A percentile compares a stretch with the other conserved stretches of the same genome.
Conservation (phyloP, 2,888 invertebrate species). For the Rambutsinella grinnellia region DNA sequence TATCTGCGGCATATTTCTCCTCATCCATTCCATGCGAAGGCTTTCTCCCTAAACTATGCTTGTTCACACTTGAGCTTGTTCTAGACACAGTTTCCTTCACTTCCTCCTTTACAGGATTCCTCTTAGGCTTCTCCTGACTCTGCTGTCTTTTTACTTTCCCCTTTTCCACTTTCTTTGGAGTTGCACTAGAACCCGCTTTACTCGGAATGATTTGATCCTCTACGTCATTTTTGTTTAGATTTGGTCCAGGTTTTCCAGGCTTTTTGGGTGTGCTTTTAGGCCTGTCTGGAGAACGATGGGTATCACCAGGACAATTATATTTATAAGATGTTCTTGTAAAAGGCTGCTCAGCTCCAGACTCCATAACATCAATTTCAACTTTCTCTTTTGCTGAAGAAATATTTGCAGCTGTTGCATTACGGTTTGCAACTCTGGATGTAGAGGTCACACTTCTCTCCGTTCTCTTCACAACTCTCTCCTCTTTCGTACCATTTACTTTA, state of each 20-base stretch:
- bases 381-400: background rate
- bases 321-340: conserved; percentile 59
- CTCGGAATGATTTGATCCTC: conserved; percentile 53
- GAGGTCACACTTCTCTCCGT: conserved; percentile 29
- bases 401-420: background rate
- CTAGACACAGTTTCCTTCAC: conserved; percentile 19
- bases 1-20: conserved; percentile 64
- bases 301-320: conserved; percentile 59
- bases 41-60: background rate
- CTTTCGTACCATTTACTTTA: conserved; percentile 40
- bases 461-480: conserved; percentile 22
- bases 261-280: conserved; percentile 40
- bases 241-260: conserved; percentile 1
- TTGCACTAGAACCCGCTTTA: conserved; percentile 6
- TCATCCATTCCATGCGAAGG: conserved; percentile 29
- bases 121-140: conserved; percentile 43
- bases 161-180: conserved; percentile 38
- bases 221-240: conserved; percentile 22
- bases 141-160: conserved; percentile 28
- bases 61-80: conserved; percentile 25
- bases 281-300: conserved; percentile 38
- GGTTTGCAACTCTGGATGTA: background rate
- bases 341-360: conserved; percentile 60
- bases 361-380: conserved; percentile 64
- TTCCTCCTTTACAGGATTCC: conserved; percentile 28